These are phyloP conservation scores for Aspidoscelis tigris DNA, from an alignment of 2,113 vertebrate species.

Conservation along the genomic window DNA sequence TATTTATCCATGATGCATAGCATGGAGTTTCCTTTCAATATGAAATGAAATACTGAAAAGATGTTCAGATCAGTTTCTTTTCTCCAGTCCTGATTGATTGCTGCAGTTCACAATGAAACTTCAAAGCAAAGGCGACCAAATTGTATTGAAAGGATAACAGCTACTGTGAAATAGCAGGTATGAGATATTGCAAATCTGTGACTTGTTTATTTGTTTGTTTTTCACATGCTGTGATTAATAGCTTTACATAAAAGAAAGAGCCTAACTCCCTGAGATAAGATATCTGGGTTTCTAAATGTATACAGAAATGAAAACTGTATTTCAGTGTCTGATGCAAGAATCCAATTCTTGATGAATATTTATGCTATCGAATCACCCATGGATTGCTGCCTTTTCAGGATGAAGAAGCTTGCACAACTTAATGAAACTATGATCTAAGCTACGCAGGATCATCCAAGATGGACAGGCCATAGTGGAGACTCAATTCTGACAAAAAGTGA, in stretches of 20 bases:
- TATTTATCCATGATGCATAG: constrained; percentile 50
- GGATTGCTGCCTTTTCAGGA: no score
- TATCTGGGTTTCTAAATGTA: constrained; percentile 59
- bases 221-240: constrained; percentile 52
- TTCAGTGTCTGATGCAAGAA: not conserved
- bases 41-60: constrained; percentile 49
- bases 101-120: constrained; percentile 51
- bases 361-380: not conserved
- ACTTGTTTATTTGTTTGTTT: constrained; percentile 28
- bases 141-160: constrained; percentile 43
- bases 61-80: not conserved
- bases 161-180: constrained; percentile 24
- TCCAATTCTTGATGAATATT: no score
- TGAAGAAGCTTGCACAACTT: no score
- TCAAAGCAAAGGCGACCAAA: constrained; percentile 39
- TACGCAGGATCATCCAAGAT: no score
- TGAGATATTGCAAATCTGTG: constrained; percentile 49
- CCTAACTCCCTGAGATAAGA: constrained; percentile 47
- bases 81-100: constrained; percentile 53
- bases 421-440: not conserved
- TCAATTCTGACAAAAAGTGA: no score
- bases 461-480: no score
- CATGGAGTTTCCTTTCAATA: constrained; percentile 57
- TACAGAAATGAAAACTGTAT: constrained; percentile 13
- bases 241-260: constrained; percentile 49